Conservation (phyloP, 2,888 invertebrate genomes). For the Phaedon cochleariae region DNA sequence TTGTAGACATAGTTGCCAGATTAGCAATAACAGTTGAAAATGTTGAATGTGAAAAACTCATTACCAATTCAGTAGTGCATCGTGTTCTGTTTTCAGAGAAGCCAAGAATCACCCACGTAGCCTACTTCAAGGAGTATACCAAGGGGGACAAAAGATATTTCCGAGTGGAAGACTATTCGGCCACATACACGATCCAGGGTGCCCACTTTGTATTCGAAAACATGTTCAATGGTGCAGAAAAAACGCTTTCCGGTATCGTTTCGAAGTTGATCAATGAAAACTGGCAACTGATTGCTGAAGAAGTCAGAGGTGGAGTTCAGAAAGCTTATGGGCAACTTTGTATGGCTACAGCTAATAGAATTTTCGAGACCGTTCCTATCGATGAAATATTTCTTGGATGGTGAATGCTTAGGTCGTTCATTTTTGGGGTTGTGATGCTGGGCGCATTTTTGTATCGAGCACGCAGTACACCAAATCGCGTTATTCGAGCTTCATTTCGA, state of each 20-base stretch:
- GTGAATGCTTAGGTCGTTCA: too few species aligned
- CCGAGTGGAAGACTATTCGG: constrained; percentile 22
- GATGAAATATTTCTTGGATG: constrained; percentile 13
- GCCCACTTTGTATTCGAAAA: constrained; percentile 39
- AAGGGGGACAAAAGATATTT: constrained; percentile 24
- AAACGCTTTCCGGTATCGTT: constrained; percentile 38
- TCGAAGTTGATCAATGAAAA: constrained; percentile 45
- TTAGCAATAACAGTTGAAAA: too few species aligned
- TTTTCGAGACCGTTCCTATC: constrained; percentile 30
- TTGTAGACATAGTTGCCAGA: too few species aligned
- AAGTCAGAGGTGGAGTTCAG: constrained; percentile 39
- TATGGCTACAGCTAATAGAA: constrained; percentile 19
- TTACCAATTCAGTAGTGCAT: too few species aligned
- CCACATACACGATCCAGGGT: constrained; percentile 10
- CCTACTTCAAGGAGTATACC: constrained; percentile 31
- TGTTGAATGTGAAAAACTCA: too few species aligned
- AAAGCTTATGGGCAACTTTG: constrained; percentile 30
- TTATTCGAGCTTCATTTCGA: too few species aligned
- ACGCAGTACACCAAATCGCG: too few species aligned
- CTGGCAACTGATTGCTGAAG: constrained; percentile 40
- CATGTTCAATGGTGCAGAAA: constrained; percentile 44
- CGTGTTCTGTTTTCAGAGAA: constrained; percentile 24
- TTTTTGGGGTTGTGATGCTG: too few species aligned
- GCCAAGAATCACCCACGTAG: constrained; percentile 5
- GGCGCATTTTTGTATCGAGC: too few species aligned